Evolutionary conservation across 2,888 invertebrate species (phyloP).

Genomic region (Hedya salicella): DNA sequence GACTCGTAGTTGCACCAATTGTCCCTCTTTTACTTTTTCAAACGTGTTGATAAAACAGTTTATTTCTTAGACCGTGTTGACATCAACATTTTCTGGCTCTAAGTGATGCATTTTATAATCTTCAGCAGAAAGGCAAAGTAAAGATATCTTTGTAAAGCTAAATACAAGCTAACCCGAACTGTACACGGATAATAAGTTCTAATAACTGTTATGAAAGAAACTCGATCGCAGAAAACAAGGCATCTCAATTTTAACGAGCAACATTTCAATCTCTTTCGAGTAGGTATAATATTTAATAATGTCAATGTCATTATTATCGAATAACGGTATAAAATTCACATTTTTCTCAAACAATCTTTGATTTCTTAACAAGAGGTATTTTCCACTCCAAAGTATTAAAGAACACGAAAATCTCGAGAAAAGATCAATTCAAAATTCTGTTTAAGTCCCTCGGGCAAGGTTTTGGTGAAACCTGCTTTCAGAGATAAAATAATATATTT

Average conservation of each 20-base stretch:
- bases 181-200: background rate
- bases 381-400: slow-evolving; percentile 25
- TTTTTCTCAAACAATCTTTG: slow-evolving; percentile 10
- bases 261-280: too few relatives aligned
- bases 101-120: too few relatives aligned
- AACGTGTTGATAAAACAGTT: too few relatives aligned
- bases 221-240: background rate
- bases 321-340: background rate
- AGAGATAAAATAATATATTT: slow-evolving; percentile 40
- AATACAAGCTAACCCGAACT: too few relatives aligned
- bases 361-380: slow-evolving; percentile 13
- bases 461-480: slow-evolving; percentile 27
- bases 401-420: slow-evolving; percentile 20
- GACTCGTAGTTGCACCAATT: too few relatives aligned
- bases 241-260: background rate
- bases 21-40: too few relatives aligned
- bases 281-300: background rate
- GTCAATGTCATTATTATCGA: slow-evolving; percentile 9
- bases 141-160: too few relatives aligned
- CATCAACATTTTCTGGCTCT: too few relatives aligned
- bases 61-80: too few relatives aligned
- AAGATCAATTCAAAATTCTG: slow-evolving; percentile 34
- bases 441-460: slow-evolving; percentile 34
- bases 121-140: too few relatives aligned
- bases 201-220: background rate